A percentile compares a stretch with the other conserved stretches of the same genome.
phyloP scores from a whole-genome alignment of 2,888 invertebrate species.

The Graphium colonna region DNA sequence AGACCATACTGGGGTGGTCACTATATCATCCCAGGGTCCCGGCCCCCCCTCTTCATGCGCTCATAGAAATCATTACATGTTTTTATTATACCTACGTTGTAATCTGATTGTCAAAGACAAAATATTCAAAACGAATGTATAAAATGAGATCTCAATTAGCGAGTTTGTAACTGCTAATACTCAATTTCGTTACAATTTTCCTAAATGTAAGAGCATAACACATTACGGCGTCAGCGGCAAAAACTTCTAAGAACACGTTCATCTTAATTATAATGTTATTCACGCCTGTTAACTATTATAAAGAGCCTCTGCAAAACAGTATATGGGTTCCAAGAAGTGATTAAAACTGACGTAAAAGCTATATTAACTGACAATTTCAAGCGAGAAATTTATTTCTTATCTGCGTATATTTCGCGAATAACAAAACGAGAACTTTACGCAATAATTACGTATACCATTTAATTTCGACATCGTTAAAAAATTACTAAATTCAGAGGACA shows the following conservation, averaged over 20 bases:
- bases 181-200: constrained; percentile 1
- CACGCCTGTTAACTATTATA: constrained; percentile 13
- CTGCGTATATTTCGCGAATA: too few species aligned
- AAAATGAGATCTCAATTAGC: constrained; percentile 11
- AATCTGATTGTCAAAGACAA: too few species aligned
- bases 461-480: too few species aligned
- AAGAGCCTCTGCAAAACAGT: constrained; percentile 1
- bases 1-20: too few species aligned
- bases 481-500: too few species aligned
- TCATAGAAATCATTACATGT: too few species aligned
- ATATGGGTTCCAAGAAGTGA: background rate
- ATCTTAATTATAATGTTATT: constrained; percentile 16
- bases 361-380: background rate
- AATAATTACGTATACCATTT: too few species aligned
- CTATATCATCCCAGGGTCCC: too few species aligned
- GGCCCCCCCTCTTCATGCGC: too few species aligned
- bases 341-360: background rate
- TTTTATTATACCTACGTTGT: too few species aligned
- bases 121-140: too few species aligned
- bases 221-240: constrained; percentile 12
- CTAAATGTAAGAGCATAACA: constrained; percentile 1
- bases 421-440: too few species aligned
- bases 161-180: constrained; percentile 7
- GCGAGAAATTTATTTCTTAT: background rate
- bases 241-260: constrained; percentile 14